Percentiles rank a stretch among this genome's conserved stretches.
These are phyloP conservation scores for Cephus sareptanus DNA, from an alignment of 2,888 invertebrate genomes.

Conservation along the genomic window DNA sequence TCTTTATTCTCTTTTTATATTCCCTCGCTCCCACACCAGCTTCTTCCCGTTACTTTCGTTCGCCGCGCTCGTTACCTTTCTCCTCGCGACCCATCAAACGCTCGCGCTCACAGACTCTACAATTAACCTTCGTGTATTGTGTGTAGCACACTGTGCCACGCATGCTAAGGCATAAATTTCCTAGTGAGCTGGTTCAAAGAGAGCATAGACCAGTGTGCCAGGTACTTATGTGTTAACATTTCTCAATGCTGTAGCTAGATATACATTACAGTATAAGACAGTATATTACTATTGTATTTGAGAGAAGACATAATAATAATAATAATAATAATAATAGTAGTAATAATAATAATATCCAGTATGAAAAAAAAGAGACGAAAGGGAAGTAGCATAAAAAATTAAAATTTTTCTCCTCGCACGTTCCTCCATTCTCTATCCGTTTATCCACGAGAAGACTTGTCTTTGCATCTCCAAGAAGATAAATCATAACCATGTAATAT, in stretches of 20 bases:
- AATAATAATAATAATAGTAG: constrained; percentile 22
- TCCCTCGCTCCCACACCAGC: not conserved
- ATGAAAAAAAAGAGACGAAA: not conserved
- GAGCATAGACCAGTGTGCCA: constrained; percentile 61
- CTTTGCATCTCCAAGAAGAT: constrained; percentile 21
- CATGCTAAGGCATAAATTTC: constrained; percentile 53
- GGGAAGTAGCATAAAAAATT: not conserved
- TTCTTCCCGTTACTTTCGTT: not conserved
- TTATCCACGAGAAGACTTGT: constrained; percentile 31
- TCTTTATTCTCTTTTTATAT: not conserved
- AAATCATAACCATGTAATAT: constrained; percentile 33
- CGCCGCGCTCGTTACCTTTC: not conserved
- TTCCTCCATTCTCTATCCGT: constrained; percentile 34
- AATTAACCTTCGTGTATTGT: constrained; percentile 45
- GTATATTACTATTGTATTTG: constrained; percentile 47
- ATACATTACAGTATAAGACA: constrained; percentile 50
- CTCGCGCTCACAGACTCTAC: constrained; percentile 18
- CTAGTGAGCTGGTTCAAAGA: constrained; percentile 52
- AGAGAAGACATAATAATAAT: constrained; percentile 10
- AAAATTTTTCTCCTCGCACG: constrained; percentile 32
- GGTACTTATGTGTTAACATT: constrained; percentile 60
- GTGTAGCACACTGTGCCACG: constrained; percentile 51
- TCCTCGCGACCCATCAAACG: constrained; percentile 3
- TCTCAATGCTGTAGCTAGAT: constrained; percentile 46
- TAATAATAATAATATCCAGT: constrained; percentile 46